phyloP scores from a whole-genome alignment of 2,113 vertebrate species.

The Etheostoma cragini region DNA sequence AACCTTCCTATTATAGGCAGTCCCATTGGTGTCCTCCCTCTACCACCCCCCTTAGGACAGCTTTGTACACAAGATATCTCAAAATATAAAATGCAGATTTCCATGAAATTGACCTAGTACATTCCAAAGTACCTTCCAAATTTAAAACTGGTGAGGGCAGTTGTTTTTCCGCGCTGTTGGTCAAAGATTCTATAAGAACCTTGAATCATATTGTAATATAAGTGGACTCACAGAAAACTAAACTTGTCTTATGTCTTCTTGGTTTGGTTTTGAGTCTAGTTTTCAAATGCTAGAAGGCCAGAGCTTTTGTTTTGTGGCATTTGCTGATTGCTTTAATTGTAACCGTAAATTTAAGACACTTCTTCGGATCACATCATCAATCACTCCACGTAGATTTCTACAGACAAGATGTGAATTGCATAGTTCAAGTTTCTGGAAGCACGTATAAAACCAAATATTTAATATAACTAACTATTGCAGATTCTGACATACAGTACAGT shows the following conservation, averaged over 20 bases:
- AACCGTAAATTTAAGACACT: neutral
- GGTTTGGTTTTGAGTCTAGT: no score
- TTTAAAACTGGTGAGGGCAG: no score
- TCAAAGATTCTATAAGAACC: no score
- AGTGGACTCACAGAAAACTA: no score
- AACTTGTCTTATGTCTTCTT: no score
- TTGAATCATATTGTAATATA: no score
- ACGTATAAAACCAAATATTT: slow-evolving; percentile 29
- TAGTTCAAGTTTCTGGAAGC: slow-evolving; percentile 35
- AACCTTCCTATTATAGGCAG: neutral
- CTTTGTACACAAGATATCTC: neutral
- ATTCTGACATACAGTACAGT: slow-evolving; percentile 49
- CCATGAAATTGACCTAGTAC: neutral
- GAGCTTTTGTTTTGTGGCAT: neutral
- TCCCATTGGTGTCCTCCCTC: neutral
- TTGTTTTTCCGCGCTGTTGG: no score
- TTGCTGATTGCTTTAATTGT: slow-evolving; percentile 5
- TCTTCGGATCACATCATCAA: neutral
- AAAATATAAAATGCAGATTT: neutral
- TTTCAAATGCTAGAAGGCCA: neutral
- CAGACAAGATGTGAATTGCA: slow-evolving; percentile 19
- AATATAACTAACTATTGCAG: slow-evolving; percentile 35
- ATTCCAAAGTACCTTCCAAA: neutral
- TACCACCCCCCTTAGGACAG: neutral
- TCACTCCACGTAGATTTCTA: slow-evolving; percentile 1